Evolutionary conservation across 1,140 invertebrate genomes (phyloP).

Genomic region (Bombus fervidus): DNA sequence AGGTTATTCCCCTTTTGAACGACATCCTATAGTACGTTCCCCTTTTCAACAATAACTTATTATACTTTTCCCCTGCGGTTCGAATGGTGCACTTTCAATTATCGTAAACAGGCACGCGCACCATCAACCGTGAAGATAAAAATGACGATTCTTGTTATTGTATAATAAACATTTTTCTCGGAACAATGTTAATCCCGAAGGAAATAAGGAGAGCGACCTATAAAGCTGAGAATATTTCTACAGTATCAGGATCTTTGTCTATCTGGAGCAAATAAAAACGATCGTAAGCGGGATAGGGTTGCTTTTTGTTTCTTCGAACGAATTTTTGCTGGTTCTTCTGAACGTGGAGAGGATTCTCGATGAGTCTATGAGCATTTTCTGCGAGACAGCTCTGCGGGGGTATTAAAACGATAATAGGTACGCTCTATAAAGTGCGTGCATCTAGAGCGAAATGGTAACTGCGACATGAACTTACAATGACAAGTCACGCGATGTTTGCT

Average conservation of each 20-base stretch:
- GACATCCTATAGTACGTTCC: background rate
- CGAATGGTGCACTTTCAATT: background rate
- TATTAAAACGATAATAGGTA: constrained; percentile 46
- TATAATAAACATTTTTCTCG: background rate
- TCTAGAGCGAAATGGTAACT: constrained; percentile 40
- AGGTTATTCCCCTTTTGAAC: background rate
- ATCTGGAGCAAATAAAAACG: constrained; percentile 9
- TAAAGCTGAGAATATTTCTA: constrained; percentile 5
- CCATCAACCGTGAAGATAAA: background rate
- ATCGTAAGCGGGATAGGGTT: constrained; percentile 15
- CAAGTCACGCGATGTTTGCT: constrained; percentile 13
- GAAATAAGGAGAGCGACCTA: background rate
- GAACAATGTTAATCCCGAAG: background rate
- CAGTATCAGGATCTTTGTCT: background rate
- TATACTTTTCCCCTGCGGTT: background rate
- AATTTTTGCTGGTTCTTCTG: constrained; percentile 10
- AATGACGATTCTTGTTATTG: background rate
- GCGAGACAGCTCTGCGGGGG: constrained; percentile 10
- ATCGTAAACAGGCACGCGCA: background rate
- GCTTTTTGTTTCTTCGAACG: constrained; percentile 34
- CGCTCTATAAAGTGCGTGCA: constrained; percentile 48
- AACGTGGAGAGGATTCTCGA: background rate
- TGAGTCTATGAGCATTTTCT: constrained; percentile 38
- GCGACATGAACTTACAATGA: constrained; percentile 49
- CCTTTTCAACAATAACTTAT: background rate